phyloP scores from a whole-genome alignment of 2,797 vertebrate genomes.

The Glossophaga mutica region DNA sequence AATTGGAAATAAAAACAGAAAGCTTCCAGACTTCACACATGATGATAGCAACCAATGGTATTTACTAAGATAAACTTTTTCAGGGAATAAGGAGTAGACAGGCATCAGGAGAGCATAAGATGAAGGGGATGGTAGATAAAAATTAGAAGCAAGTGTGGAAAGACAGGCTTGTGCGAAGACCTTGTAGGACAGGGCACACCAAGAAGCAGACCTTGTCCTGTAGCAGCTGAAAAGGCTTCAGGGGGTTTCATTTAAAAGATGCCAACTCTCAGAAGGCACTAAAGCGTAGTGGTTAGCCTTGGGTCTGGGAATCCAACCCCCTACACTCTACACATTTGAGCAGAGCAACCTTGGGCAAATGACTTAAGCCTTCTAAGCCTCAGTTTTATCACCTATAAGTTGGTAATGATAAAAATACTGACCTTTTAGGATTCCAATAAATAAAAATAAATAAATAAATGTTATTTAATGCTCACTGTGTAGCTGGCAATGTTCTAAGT shows the following conservation, averaged over 20 bases:
- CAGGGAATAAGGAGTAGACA: not conserved
- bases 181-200: not conserved
- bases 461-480: not conserved
- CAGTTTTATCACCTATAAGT: not conserved
- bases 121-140: not conserved
- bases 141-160: not conserved
- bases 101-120: not conserved
- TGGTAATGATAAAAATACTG: not conserved
- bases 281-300: not conserved
- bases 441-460: not conserved
- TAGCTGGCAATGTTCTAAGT: not conserved
- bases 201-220: not conserved
- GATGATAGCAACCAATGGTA: not conserved
- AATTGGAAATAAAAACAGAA: constrained; percentile 23
- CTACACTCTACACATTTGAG: not conserved
- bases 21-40: not conserved
- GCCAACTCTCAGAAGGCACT: not conserved
- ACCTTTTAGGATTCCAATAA: not conserved
- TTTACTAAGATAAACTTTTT: not conserved
- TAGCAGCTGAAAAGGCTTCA: not conserved
- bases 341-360: not conserved
- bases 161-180: not conserved
- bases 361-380: not conserved
- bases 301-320: not conserved
- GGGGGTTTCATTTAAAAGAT: not conserved